Base-by-base conservation (phyloP, 2,797 vertebrate species). In the Paguma larvata region DNA sequence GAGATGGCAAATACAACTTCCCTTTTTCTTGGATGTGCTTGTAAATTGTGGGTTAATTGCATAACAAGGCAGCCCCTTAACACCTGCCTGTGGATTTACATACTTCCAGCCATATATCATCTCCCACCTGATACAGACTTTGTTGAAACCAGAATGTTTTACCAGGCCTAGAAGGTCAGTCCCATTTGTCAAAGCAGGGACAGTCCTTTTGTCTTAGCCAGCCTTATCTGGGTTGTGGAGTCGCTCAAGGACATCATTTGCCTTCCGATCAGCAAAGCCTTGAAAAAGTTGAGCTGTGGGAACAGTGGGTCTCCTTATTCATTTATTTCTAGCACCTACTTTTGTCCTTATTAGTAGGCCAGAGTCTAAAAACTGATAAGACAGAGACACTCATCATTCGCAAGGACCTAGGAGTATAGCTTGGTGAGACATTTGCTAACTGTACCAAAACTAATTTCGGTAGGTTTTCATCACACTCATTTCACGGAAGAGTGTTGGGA, bases 121-220 rank as follows among this genome's bases (percentile, higher is more conserved):
- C 96, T 80, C 79, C 78, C 41, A 93, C 92, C 88, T 89, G 83
- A 93, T 92, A 97, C 63, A 75, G 85, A 94, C 94, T 90, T 95
- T 75, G 94, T 92, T 56, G 34, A 97, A 97, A 70, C 91, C 2
- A 1, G 92, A 95, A 86, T 96, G 90, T 89, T 97, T 96, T 91
- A 97, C 95, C 93, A 85, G 70, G 62, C 86, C 97, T 97, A 92
- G 90, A 98, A 98, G 97, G 98, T 97, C 98, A 97, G 95, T 90
- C 94, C 97, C 97, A 98, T 98, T 98, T 97, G 98, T 98, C 98
- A 98, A 98, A 97, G 93, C 94, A 91, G 97, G 95, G 87, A 98
- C 96, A 87, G 98, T 97, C 93, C 95, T 85, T 98, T 97, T 96
- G 96, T 97, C 96, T 97, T 56, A 96, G 90, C 97, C 97, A 98